These are phyloP conservation scores for Glaucidium brasilianum DNA, from an alignment of 2,113 vertebrate genomes.

Conservation along the genomic window DNA sequence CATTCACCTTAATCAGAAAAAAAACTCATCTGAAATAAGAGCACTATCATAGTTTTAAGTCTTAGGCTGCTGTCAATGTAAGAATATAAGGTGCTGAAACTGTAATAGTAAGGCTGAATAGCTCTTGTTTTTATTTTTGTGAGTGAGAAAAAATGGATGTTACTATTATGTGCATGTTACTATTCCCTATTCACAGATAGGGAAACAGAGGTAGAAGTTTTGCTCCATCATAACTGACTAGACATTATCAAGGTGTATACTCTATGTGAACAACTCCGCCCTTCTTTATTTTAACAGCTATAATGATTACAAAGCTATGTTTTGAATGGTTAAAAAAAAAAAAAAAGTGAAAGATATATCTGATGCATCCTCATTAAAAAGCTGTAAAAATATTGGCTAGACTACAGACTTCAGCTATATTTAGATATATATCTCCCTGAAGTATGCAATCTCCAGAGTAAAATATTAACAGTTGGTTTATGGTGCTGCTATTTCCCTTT, in stretches of 20 bases:
- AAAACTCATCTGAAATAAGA: neutral
- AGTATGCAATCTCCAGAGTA: neutral
- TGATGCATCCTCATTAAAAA: neutral
- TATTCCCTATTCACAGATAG: neutral
- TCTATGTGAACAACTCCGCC: neutral
- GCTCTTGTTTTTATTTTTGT: neutral
- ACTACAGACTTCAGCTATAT: neutral
- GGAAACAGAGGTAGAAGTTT: neutral
- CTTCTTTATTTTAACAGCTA: neutral
- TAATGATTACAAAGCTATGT: neutral
- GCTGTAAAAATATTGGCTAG: neutral
- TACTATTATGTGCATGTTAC: neutral
- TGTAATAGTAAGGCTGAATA: neutral
- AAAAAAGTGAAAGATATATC: neutral
- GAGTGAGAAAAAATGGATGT: neutral
- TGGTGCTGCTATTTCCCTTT: neutral
- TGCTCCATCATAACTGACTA: neutral
- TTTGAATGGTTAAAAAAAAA: neutral
- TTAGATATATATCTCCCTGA: neutral
- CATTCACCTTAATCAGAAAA: neutral
- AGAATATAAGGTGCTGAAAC: neutral
- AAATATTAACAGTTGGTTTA: neutral
- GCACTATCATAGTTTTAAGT: neutral
- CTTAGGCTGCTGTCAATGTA: neutral
- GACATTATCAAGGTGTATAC: neutral